A percentile compares a stretch with the other conserved stretches of the same genome.
phyloP scores from a whole-genome alignment of 2,113 vertebrate species.

The Scytalopus superciliaris region DNA sequence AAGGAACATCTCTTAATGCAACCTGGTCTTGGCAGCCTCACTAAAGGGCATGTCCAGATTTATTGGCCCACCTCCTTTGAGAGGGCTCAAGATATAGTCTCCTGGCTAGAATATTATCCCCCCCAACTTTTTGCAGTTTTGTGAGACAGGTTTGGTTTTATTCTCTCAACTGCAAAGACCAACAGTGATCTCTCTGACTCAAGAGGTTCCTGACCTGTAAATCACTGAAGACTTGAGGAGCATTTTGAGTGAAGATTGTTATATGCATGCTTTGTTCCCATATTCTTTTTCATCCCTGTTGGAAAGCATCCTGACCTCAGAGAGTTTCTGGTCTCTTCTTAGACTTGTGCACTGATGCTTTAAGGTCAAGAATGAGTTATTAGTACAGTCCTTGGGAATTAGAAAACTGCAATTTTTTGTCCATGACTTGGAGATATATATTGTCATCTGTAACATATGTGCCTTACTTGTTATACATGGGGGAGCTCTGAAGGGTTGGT shows the following conservation, averaged over 20 bases:
- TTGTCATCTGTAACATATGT: background rate
- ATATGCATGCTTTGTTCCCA: background rate
- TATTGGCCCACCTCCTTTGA: background rate
- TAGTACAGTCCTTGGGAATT: background rate
- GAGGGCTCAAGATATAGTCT: background rate
- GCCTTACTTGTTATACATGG: background rate
- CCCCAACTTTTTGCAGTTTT: rapidly evolving
- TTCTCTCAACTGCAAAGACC: background rate
- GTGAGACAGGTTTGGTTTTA: background rate
- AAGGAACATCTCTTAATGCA: background rate
- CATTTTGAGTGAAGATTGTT: background rate
- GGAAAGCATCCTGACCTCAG: background rate
- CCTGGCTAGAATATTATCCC: background rate
- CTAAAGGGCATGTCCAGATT: background rate
- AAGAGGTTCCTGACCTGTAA: background rate
- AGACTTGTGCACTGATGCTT: background rate
- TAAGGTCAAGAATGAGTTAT: background rate
- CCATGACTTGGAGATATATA: background rate
- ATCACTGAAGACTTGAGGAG: background rate
- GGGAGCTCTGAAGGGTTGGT: background rate
- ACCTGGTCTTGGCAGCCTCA: background rate
- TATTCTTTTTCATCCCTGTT: background rate
- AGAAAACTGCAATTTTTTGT: background rate
- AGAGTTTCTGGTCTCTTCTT: background rate
- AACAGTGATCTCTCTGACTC: background rate